Conservation (phyloP, 2,797 vertebrate species). For the Hemitrygon akajei region DNA sequence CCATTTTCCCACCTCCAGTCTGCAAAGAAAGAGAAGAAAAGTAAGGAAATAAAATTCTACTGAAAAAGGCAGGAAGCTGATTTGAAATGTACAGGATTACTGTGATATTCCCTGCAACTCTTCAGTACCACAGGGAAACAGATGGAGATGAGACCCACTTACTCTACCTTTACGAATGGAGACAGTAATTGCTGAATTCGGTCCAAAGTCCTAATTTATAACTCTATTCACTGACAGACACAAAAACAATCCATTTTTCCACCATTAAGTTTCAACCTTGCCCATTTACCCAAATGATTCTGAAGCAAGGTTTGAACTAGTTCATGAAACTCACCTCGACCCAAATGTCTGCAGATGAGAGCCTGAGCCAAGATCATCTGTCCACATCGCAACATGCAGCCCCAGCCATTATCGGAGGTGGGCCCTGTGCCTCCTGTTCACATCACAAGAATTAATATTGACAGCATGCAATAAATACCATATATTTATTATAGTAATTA, state of each 20-base stretch:
- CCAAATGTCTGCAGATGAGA: slow-evolving; percentile 80
- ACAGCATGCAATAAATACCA: background rate
- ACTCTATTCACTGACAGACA: background rate
- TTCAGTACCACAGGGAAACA: background rate
- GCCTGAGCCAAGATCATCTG: slow-evolving; percentile 98
- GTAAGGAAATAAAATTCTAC: background rate
- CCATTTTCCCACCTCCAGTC: slow-evolving; percentile 87
- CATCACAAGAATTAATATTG: background rate
- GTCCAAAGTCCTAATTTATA: background rate
- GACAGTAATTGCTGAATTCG: background rate
- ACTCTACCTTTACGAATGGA: background rate
- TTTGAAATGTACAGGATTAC: background rate
- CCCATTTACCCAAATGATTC: background rate
- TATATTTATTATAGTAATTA: background rate
- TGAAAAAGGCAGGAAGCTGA: background rate
- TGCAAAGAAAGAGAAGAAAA: slow-evolving; percentile 46
- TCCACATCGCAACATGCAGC: slow-evolving; percentile 94
- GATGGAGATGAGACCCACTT: background rate
- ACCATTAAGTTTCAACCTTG: background rate
- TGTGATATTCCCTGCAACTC: background rate
- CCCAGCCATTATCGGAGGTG: slow-evolving; percentile 95
- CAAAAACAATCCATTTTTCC: background rate
- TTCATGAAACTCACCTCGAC: slow-evolving; percentile 68
- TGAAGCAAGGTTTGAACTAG: background rate
- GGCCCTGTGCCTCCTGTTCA: slow-evolving; percentile 85